Base-by-base conservation (phyloP, 2,888 invertebrate species). In the Ormyrus thymus region DNA sequence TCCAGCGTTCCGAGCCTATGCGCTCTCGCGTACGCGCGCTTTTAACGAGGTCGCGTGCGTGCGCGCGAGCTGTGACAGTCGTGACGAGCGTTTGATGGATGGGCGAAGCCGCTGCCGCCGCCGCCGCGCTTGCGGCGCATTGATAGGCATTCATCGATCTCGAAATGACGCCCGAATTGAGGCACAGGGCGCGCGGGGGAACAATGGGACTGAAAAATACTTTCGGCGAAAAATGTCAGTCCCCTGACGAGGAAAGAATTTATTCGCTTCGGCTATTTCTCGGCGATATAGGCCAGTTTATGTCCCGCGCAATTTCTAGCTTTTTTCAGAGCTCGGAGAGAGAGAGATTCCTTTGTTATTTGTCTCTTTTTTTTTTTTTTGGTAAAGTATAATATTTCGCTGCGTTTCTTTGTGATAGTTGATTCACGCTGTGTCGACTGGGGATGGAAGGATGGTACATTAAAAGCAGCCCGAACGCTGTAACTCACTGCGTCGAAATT, bases 1-100 rank as follows among this genome's bases (percentile, higher is more conserved):
- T 29, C 29, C 29, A 29, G 29, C 29, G 29, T 1, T 29, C 2
- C 29, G 29, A 29, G 13, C 58, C 58, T 15, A n/a, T 15, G 29
- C 10, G 46, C 15, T 10, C 56, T 3, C 45, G 15, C 11, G 29
- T 59, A 15, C 68, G 50, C 53, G 65, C 64, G 58, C 29, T 73
- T 73, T 65, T 69, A 76, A 76, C 75, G 79, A 71, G 79, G 64
- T 76, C 50, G 71, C 71, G 59, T 56, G 45, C 29, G 29, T 29
- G 29, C 29, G 29, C 43, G 71, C 62, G 69, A 76, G 76, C 72
- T 61, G 73, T 68, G 76, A 69, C 73, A 72, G 61, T 77, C 53
- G 69, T 80, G 75, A 81, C 78, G 75, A 80, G 80, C 62, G 56
- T 80, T 78, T 81, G 80, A 78, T 81, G 71, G 75, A 81, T 81